Conservation (phyloP, 30 jellyfish, hydroid and myxozoan genomes). For the Pelagia noctiluca region DNA sequence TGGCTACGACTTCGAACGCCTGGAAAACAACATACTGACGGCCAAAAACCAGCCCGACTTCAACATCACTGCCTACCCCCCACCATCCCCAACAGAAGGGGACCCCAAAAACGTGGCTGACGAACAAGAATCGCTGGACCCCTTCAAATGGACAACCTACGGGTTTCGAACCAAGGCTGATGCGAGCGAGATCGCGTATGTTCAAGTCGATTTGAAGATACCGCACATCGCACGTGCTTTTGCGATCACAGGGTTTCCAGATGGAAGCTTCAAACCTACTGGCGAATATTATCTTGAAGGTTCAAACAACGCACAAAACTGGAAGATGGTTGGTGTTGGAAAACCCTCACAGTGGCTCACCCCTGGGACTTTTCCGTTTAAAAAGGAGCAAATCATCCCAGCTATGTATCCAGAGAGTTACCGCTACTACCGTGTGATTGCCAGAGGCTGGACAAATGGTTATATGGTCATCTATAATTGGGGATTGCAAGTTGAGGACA, state of each 20-base stretch:
- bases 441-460: slow-evolving; percentile 62
- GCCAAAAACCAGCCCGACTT: neutral
- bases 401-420: slow-evolving; percentile 29
- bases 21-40: slow-evolving; percentile 2
- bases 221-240: neutral
- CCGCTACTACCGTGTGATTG: slow-evolving; percentile 35
- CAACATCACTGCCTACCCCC: neutral
- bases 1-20: neutral
- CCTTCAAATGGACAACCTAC: neutral
- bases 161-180: slow-evolving; percentile 14
- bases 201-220: slow-evolving; percentile 10
- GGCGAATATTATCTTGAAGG: neutral
- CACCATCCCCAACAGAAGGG: neutral
- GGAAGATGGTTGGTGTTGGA: too few relatives aligned
- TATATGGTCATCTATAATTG: slow-evolving; percentile 23
- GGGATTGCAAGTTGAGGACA: too few relatives aligned
- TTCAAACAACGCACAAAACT: too few relatives aligned
- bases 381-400: too few relatives aligned
- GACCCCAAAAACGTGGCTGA: slow-evolving; percentile 1
- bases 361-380: too few relatives aligned
- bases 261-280: neutral
- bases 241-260: neutral
- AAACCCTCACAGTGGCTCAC: too few relatives aligned
- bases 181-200: neutral
- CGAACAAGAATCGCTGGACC: neutral